These are phyloP conservation scores for Notothenia rossii DNA, from an alignment of 2,113 vertebrate species.

Conservation along the genomic window DNA sequence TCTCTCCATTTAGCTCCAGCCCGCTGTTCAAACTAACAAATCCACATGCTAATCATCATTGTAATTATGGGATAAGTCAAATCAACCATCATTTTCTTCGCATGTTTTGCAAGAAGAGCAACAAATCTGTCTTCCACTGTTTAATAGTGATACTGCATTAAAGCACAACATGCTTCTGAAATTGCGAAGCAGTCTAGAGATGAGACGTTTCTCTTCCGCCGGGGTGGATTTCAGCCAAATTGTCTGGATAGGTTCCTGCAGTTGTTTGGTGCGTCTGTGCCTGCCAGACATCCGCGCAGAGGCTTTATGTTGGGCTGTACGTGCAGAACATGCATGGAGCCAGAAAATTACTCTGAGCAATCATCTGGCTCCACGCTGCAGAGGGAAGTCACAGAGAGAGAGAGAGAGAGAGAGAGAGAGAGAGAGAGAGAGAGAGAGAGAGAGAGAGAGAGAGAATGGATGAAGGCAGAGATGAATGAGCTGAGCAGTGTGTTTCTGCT, in stretches of 20 bases:
- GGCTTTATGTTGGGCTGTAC: conserved; percentile 39
- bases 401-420: too few species aligned
- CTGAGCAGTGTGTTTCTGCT: conserved; percentile 34
- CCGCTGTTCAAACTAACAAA: conserved; percentile 49
- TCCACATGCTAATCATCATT: conserved; percentile 29
- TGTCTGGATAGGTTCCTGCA: conserved; percentile 19
- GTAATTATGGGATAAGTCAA: conserved; percentile 58
- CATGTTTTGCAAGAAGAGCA: conserved; percentile 39
- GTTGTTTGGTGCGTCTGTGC: conserved; percentile 53
- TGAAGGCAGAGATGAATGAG: conserved; percentile 62
- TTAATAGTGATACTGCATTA: conserved; percentile 22
- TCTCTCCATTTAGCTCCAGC: conserved; percentile 41
- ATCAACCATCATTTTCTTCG: conserved; percentile 64
- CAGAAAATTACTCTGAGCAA: conserved; percentile 34
- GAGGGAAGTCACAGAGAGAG: not conserved
- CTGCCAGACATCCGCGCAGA: conserved; percentile 20
- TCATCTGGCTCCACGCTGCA: conserved; percentile 49
- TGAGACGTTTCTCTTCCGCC: conserved; percentile 47
- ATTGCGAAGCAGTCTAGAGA: conserved; percentile 40
- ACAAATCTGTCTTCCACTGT: conserved; percentile 20
- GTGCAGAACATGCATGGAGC: conserved; percentile 42
- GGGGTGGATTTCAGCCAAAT: conserved; percentile 50
- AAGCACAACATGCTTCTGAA: conserved; percentile 33
- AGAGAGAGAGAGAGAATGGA: conserved; percentile 35
- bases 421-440: not conserved